These are phyloP conservation scores for Baronia brevicornis DNA, from an alignment of 2,888 invertebrate genomes.

Conservation along the genomic window DNA sequence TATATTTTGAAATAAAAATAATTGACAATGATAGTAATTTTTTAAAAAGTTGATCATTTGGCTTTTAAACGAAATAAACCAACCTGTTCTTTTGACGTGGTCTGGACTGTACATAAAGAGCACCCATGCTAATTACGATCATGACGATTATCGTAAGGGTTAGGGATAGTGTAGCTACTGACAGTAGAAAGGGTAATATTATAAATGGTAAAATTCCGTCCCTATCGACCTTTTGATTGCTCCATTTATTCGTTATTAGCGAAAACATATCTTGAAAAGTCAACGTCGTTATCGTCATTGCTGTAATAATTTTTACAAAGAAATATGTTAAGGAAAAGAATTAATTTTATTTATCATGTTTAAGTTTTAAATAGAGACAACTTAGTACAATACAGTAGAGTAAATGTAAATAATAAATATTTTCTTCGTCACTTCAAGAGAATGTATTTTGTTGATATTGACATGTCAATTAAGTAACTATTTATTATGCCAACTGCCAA, in stretches of 20 bases:
- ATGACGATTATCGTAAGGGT: slow-evolving; percentile 50
- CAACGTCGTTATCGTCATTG: slow-evolving; percentile 38
- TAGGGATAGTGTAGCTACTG: slow-evolving; percentile 51
- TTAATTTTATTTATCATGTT: no score
- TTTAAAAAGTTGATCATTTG: no score
- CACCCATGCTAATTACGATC: slow-evolving; percentile 60
- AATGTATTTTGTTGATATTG: no score
- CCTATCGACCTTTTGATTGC: slow-evolving; percentile 46
- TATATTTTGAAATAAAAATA: no score
- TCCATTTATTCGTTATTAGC: slow-evolving; percentile 34
- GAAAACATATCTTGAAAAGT: slow-evolving; percentile 51
- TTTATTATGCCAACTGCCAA: no score
- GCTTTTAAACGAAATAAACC: background rate
- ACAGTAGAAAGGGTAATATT: slow-evolving; percentile 50
- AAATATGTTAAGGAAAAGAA: no score
- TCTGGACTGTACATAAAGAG: slow-evolving; percentile 54
- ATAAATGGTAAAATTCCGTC: slow-evolving; percentile 58
- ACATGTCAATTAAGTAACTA: no score
- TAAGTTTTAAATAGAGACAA: no score
- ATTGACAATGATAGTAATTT: no score
- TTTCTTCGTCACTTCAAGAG: no score
- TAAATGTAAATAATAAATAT: no score
- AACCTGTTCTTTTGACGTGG: slow-evolving; percentile 66
- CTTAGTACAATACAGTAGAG: no score
- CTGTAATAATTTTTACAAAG: slow-evolving; percentile 16